Evolutionary conservation across 2,888 invertebrate species (phyloP), one percentile per base, ranked within the genome.

Genomic region (Busseola fusca): DNA sequence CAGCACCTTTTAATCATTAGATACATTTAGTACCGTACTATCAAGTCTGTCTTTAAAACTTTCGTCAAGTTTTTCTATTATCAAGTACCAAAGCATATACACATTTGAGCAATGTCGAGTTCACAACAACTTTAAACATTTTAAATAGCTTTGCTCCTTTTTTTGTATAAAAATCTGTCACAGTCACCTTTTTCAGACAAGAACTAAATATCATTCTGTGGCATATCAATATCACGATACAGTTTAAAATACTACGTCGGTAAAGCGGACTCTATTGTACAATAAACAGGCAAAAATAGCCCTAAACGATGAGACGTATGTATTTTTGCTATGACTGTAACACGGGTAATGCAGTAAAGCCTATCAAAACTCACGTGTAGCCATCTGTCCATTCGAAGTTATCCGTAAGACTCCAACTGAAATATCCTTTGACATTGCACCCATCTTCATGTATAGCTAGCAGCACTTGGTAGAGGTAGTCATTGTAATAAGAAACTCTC

Each of bases 351-450:
- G 34, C 14, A 37, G 7, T 7, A 27, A 42, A n/a, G 5, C 21
- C 16, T 18, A 6, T 30, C 9, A 64, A 68, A 66, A 27, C 72
- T 76, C 58, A 73, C 72, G 42, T 69, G 85, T 96, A 97, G 18
- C 81, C 81, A 3, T 65, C 96, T 96, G 52, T 84, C 87, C 95
- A 81, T 74, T 81, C 81, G 0, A 82, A 64, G 27, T 74, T 58
- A 30, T 81, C 82, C 70, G 75, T 69, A 18, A 81, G 63, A 54
- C 64, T 74, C 82, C 82, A 81, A 2, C n/a, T n/a, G n/a, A n/a
- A n/a, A n/a, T n/a, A n/a, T n/a, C n/a, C n/a, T n/a, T n/a, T n/a
- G n/a, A n/a, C 86, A 37, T 37, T 88, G 66, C 90, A 90, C 1
- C 83, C 83, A 78, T 93, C 92, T 67, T 88, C 85, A 48, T 87